phyloP scores from a whole-genome alignment of 1,140 invertebrate genomes.

The Platyura marginata region DNA sequence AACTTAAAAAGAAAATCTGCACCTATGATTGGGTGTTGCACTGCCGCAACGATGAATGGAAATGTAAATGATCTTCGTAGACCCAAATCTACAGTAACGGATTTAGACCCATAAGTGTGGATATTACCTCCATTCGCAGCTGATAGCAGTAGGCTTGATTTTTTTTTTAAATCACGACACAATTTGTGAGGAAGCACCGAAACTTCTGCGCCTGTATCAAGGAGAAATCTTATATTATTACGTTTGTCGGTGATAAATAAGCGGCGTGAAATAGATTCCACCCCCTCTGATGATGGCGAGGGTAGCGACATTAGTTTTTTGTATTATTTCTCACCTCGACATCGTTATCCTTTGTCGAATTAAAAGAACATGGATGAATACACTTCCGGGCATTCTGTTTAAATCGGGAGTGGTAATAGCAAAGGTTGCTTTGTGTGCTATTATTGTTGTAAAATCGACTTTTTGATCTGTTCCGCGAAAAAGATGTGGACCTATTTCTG shows the following conservation, averaged over 20 bases:
- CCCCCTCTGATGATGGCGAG: no score
- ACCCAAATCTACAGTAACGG: background rate
- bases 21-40: slow-evolving; percentile 7
- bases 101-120: background rate
- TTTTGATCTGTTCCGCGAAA: no score
- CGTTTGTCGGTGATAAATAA: background rate
- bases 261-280: no score
- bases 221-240: background rate
- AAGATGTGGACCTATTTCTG: no score
- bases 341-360: no score
- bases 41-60: slow-evolving; percentile 23
- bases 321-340: no score
- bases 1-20: background rate
- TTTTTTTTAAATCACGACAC: background rate
- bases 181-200: background rate
- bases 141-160: background rate
- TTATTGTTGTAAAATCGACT: no score
- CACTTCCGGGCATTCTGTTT: no score
- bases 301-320: no score
- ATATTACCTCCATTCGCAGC: background rate
- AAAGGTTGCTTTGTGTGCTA: no score
- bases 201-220: slow-evolving; percentile 2
- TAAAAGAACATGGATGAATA: no score
- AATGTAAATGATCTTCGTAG: slow-evolving; percentile 8
- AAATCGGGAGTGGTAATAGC: no score